Evolutionary conservation across 2,113 vertebrate genomes (phyloP).

Genomic region (Rhea americana): DNA sequence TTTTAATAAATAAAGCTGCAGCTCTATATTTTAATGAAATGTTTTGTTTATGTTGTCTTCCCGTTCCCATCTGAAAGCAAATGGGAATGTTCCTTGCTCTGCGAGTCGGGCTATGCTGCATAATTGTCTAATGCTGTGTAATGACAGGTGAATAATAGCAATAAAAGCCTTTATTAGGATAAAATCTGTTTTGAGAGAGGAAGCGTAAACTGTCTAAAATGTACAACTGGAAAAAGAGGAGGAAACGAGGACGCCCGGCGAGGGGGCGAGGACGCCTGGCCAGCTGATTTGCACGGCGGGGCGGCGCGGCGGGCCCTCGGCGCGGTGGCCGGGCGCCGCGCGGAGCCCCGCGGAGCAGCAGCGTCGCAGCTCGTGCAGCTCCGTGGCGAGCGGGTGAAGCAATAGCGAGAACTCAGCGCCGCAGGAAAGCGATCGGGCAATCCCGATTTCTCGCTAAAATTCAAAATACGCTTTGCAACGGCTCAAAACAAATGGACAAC

Average conservation of each 20-base stretch:
- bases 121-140: slow-evolving; percentile 74
- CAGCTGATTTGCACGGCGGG: background rate
- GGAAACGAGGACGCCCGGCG: background rate
- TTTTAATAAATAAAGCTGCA: slow-evolving; percentile 34
- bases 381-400: background rate
- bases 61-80: slow-evolving; percentile 20
- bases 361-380: background rate
- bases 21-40: slow-evolving; percentile 69
- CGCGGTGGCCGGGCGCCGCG: background rate
- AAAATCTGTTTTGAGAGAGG: slow-evolving; percentile 73
- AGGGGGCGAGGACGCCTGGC: background rate
- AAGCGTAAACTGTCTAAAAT: slow-evolving; percentile 67
- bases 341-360: background rate
- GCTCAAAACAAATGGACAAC: slow-evolving; percentile 20
- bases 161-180: slow-evolving; percentile 74
- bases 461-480: background rate
- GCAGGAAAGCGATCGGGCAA: background rate
- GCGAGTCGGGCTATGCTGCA: slow-evolving; percentile 50
- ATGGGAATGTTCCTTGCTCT: slow-evolving; percentile 45
- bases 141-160: slow-evolving; percentile 77
- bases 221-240: background rate
- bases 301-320: background rate
- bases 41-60: slow-evolving; percentile 59
- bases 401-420: background rate
- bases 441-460: slow-evolving; percentile 6